Evolutionary conservation across 1,140 invertebrate species (phyloP).

Genomic region (Planococcus citri): DNA sequence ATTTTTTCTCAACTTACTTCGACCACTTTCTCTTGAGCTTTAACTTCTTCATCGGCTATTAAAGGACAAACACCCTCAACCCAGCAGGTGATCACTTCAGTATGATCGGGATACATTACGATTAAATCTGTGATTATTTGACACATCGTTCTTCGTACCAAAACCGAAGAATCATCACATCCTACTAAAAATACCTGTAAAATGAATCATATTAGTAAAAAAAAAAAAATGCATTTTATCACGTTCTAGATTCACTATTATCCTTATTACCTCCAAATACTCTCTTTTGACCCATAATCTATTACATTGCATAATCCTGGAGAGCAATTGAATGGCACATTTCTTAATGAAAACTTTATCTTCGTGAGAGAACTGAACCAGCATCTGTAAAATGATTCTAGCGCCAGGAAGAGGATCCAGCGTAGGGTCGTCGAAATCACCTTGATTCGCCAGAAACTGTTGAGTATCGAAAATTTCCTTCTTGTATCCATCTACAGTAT

Average conservation of each 20-base stretch:
- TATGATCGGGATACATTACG: conserved; percentile 35
- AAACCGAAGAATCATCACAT: conserved; percentile 43
- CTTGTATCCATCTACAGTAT: neutral
- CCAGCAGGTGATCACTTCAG: conserved; percentile 37
- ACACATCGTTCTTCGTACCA: conserved; percentile 43
- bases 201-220: too few relatives aligned
- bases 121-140: conserved; percentile 42
- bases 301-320: neutral
- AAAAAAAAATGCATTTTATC: neutral
- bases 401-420: neutral
- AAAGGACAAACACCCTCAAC: conserved; percentile 42
- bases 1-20: conserved; percentile 31
- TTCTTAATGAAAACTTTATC: conserved; percentile 8
- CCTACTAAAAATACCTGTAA: conserved; percentile 38
- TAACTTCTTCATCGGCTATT: conserved; percentile 45
- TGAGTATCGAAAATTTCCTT: conserved; percentile 25
- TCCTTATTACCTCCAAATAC: neutral
- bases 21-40: conserved; percentile 46
- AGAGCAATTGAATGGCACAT: neutral
- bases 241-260: neutral
- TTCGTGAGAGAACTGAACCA: neutral
- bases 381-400: neutral
- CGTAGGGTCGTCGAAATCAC: neutral
- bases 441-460: conserved; percentile 22
- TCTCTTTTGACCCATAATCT: neutral